Conservation (phyloP, 92 coral and sea anemone genomes). For the Isaurus tuberculatus region DNA sequence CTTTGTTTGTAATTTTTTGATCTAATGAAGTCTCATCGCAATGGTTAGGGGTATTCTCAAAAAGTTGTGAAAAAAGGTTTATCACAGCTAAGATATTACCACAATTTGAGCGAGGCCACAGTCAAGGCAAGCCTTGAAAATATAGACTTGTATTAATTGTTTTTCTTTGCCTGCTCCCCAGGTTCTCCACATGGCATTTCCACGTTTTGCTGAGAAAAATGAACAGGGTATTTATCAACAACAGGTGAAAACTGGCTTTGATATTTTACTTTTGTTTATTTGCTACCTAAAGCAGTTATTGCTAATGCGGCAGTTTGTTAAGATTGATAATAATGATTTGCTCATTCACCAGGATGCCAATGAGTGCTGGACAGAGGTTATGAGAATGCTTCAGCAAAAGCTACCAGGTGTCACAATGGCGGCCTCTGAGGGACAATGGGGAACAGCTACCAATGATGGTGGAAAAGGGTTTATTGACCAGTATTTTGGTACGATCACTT, state of each 20-base stretch:
- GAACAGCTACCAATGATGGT: conserved; percentile 57
- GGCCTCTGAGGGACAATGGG: conserved; percentile 41
- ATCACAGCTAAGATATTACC: too few species aligned
- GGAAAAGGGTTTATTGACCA: conserved; percentile 83
- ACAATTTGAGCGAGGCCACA: too few species aligned
- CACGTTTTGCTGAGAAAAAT: conserved; percentile 97
- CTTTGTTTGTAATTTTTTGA: too few species aligned
- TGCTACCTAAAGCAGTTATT: too few species aligned
- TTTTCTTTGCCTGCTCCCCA: conserved; percentile 11
- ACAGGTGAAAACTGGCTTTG: conserved; percentile 62
- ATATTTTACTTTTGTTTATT: too few species aligned
- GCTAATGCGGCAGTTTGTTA: too few species aligned
- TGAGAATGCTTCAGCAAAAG: conserved; percentile 92
- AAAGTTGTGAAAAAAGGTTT: too few species aligned
- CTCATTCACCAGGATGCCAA: conserved; percentile 83
- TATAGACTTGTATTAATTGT: neutral
- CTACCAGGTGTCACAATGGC: conserved; percentile 72
- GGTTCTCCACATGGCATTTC: conserved; percentile 91
- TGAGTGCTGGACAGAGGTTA: conserved; percentile 97
- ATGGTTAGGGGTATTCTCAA: too few species aligned
- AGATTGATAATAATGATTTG: neutral
- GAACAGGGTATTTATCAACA: conserved; percentile 94
- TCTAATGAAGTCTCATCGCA: too few species aligned
- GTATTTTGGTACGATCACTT: conserved; percentile 76
- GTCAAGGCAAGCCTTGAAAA: too few species aligned